A percentile compares a stretch with the other conserved stretches of the same genome.
Evolutionary conservation across 2,113 vertebrate species (phyloP).

Genomic region (Nycticebus coucang): DNA sequence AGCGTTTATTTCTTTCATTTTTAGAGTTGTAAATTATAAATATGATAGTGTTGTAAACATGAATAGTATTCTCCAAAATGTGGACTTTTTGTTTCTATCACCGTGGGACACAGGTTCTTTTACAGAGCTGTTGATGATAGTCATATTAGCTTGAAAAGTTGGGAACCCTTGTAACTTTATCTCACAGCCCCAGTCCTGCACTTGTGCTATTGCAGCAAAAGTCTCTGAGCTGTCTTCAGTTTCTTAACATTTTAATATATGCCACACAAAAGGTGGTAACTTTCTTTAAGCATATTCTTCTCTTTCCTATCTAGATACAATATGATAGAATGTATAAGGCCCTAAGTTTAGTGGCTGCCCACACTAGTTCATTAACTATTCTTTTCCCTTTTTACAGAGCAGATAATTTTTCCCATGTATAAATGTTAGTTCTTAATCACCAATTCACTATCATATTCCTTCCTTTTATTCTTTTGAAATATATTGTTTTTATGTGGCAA

Average conservation of each 20-base stretch:
- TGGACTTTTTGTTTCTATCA: not conserved
- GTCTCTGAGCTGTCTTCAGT: not conserved
- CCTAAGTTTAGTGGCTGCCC: not conserved
- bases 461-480: not conserved
- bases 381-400: not conserved
- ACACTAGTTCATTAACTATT: not conserved
- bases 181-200: not conserved
- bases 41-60: not conserved
- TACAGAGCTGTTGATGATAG: not conserved
- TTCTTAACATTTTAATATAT: not conserved
- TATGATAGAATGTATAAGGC: not conserved
- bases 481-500: conserved; percentile 39
- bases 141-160: not conserved
- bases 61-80: not conserved
- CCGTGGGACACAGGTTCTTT: not conserved
- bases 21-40: conserved; percentile 28
- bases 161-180: not conserved
- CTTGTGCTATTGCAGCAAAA: not conserved
- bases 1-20: conserved; percentile 32
- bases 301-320: not conserved
- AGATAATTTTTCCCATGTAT: not conserved
- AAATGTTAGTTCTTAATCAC: not conserved
- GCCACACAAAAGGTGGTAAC: not conserved
- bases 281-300: not conserved
- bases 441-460: not conserved